Evolutionary conservation across 2,113 vertebrate genomes (phyloP), one percentile per base, ranked within the genome.

Genomic region (Polypterus senegalus): DNA sequence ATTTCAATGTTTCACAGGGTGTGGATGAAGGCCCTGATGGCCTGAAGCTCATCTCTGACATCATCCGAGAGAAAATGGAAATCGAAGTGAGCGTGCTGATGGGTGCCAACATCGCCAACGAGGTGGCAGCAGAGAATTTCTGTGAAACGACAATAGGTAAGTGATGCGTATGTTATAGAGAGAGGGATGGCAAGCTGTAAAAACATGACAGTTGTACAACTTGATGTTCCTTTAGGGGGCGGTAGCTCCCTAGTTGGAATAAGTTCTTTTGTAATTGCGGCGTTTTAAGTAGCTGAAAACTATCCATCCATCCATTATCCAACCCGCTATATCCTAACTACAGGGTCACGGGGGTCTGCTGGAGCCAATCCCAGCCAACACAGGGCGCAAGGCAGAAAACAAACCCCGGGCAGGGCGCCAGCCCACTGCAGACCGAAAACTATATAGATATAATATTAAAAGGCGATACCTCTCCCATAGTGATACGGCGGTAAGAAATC

Each of bases 141-240:
- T 94, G 89, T 44, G 88, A 94, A 79, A 89, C 89, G 52, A 92
- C 88, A 57, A 86, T 93, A 0, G 89, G 88, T 92, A 67, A 76
- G 63, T 67, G 63, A 27, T 6, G 27, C 6, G n/a, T 48, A 60
- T 27, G 27, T 8, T 43, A 3, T 44, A 48, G 3, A 5, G 48
- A 27, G 46, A 11, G 49, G 60, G 47, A 51, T 3, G 9, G 44
- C 49, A 49, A 10, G 11, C 11, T 7, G 45, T 27, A n/a, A 5
- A 49, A 2, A 47, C 47, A 5, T 62, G 47, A 7, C 49, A 9
- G n/a, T 45, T n/a, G 7, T 48, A 5, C 57, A 51, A 7, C 49
- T 9, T 51, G 9, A 7, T 9, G 6, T 7, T 51, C 49, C 49
- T 51, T 51, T 51, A 51, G 6, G 9, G 6, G 49, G 6, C 6